Percentiles rank a stretch among this genome's conserved stretches.
phyloP scores from a whole-genome alignment of 2,797 vertebrate species.

The Labroides dimidiatus region DNA sequence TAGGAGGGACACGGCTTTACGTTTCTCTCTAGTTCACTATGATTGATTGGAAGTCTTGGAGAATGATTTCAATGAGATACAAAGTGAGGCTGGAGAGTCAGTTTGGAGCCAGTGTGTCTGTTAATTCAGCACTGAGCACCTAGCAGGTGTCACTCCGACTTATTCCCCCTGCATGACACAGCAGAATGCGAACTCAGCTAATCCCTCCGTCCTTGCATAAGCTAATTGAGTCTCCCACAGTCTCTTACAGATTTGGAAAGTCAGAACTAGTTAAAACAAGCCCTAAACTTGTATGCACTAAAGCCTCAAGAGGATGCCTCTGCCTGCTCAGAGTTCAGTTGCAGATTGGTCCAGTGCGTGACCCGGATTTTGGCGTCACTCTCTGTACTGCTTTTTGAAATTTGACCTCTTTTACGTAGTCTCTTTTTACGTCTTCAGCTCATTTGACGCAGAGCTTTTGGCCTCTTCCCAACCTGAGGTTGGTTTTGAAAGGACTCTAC shows the following conservation, averaged over 20 bases:
- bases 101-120: not conserved
- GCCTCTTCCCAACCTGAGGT: conserved; percentile 42
- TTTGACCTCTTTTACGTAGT: conserved; percentile 38
- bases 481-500: conserved; percentile 49
- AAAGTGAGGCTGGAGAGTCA: conserved; percentile 2
- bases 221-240: conserved; percentile 46
- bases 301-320: conserved; percentile 7
- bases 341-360: conserved; percentile 8
- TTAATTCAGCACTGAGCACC: conserved; percentile 33
- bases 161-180: conserved; percentile 57
- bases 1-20: conserved; percentile 30
- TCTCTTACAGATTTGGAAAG: conserved; percentile 14
- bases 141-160: conserved; percentile 45
- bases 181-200: conserved; percentile 63
- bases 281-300: conserved; percentile 1
- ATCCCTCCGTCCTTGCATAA: conserved; percentile 64
- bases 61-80: conserved; percentile 7
- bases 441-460: conserved; percentile 42
- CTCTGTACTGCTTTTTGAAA: conserved; percentile 38
- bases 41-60: conserved; percentile 4
- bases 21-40: conserved; percentile 1
- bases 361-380: conserved; percentile 18
- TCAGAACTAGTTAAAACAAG: not conserved
- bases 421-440: conserved; percentile 34
- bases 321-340: conserved; percentile 13